phyloP scores from a whole-genome alignment of 1,140 invertebrate species.

The Calephelis nemesis region DNA sequence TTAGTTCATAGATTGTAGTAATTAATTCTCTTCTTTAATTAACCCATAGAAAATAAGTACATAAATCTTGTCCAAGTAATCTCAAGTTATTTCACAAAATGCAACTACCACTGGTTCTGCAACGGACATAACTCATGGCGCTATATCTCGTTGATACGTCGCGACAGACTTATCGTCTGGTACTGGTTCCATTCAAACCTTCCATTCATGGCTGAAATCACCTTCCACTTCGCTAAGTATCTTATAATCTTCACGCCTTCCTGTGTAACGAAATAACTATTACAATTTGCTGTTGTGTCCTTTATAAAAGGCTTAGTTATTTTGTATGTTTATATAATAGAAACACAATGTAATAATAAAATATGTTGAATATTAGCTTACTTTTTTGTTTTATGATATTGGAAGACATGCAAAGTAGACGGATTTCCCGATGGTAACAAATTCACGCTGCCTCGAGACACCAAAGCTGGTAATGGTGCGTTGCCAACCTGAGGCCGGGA shows the following conservation, averaged over 20 bases:
- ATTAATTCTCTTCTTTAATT: not conserved
- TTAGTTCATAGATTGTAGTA: too few species aligned
- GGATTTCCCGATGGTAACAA: too few species aligned
- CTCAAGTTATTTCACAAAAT: conserved; percentile 5
- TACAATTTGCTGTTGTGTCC: not conserved
- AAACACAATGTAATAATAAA: too few species aligned
- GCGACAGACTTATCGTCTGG: not conserved
- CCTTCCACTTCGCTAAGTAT: conserved; percentile 21
- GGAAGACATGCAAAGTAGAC: too few species aligned
- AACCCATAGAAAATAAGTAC: conserved; percentile 7
- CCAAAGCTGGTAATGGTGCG: too few species aligned
- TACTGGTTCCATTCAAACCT: conserved; percentile 21
- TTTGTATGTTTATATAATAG: too few species aligned
- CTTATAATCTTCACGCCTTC: conserved; percentile 24
- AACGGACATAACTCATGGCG: conserved; percentile 12
- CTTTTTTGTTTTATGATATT: too few species aligned
- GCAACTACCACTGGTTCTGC: not conserved
- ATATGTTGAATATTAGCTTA: too few species aligned
- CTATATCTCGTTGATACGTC: conserved; percentile 16
- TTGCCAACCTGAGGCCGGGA: too few species aligned
- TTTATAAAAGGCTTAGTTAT: too few species aligned
- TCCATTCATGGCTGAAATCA: conserved; percentile 22
- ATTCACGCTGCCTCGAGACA: too few species aligned
- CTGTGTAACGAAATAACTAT: conserved; percentile 9
- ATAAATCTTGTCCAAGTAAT: conserved; percentile 11